A percentile compares a stretch with the other conserved stretches of the same genome.
phyloP scores from a whole-genome alignment of 2,797 vertebrate genomes.

The Hyperoplus immaculatus region DNA sequence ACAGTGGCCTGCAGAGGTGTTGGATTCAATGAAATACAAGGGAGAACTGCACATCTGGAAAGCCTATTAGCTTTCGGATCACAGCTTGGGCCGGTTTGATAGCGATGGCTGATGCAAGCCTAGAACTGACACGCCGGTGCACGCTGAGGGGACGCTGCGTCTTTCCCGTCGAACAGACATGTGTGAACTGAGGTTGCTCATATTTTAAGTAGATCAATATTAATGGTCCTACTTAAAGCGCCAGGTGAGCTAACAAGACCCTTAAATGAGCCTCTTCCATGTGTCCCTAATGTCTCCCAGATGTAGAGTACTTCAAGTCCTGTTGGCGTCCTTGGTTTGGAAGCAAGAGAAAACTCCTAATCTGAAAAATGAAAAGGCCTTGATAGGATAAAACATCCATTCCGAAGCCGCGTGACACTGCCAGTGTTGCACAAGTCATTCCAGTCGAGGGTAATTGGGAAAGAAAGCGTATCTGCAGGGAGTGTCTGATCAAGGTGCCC shows the following conservation, averaged over 20 bases:
- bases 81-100: slow-evolving; percentile 82
- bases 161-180: slow-evolving; percentile 57
- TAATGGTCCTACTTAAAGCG: slow-evolving; percentile 77
- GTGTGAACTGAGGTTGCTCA: slow-evolving; percentile 60
- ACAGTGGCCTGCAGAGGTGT: slow-evolving; percentile 85
- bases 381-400: slow-evolving; percentile 72
- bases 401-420: slow-evolving; percentile 68
- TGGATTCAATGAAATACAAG: slow-evolving; percentile 82
- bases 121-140: slow-evolving; percentile 57
- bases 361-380: slow-evolving; percentile 78
- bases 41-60: slow-evolving; percentile 84
- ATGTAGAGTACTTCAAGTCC: slow-evolving; percentile 66
- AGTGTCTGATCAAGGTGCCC: slow-evolving; percentile 76
- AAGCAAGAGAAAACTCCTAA: slow-evolving; percentile 59
- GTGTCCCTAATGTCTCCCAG: slow-evolving; percentile 80
- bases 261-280: slow-evolving; percentile 79
- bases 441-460: slow-evolving; percentile 77
- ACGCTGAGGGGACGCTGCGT: slow-evolving; percentile 49
- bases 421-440: slow-evolving; percentile 71
- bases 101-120: slow-evolving; percentile 58
- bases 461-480: slow-evolving; percentile 72
- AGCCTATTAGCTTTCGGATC: slow-evolving; percentile 80
- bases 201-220: slow-evolving; percentile 77
- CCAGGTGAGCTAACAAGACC: slow-evolving; percentile 83
- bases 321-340: slow-evolving; percentile 70